These are phyloP conservation scores for Heptranchias perlo DNA, from an alignment of 2,113 vertebrate species.

Conservation along the genomic window DNA sequence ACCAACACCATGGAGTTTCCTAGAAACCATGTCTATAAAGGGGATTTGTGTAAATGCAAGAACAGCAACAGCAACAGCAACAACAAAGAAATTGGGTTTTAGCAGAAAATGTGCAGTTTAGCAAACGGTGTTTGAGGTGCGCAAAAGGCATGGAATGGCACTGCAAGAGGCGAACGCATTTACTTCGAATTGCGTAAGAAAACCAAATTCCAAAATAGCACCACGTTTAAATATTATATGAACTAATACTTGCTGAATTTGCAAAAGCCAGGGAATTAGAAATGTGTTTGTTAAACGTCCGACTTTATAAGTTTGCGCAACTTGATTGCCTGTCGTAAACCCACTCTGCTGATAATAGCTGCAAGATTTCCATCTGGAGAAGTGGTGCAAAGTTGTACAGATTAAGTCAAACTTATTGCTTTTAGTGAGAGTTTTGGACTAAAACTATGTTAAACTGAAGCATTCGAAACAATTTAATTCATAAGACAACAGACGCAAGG, in stretches of 20 bases:
- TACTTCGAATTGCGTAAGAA: slow-evolving; percentile 18
- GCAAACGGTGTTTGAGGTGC: slow-evolving; percentile 1
- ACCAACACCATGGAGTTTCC: background rate
- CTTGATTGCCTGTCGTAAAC: background rate
- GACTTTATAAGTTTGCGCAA: slow-evolving; percentile 10
- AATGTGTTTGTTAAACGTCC: background rate
- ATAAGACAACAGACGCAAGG: background rate
- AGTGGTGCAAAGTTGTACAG: slow-evolving; percentile 2
- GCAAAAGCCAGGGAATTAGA: background rate
- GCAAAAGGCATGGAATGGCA: background rate
- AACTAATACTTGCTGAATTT: background rate
- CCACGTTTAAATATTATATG: background rate
- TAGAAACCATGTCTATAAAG: background rate
- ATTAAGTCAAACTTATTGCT: background rate
- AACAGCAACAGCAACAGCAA: background rate
- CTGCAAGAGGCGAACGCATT: background rate
- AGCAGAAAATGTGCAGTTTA: background rate
- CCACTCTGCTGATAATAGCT: too few species aligned
- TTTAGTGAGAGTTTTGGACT: background rate
- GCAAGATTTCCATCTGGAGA: background rate
- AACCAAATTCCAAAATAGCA: background rate
- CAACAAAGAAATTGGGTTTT: slow-evolving; percentile 7
- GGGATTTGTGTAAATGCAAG: background rate
- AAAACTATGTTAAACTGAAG: background rate
- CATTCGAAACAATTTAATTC: slow-evolving; percentile 4